These are phyloP conservation scores for Melospiza georgiana DNA, from an alignment of 2,113 vertebrate species.

Conservation along the genomic window DNA sequence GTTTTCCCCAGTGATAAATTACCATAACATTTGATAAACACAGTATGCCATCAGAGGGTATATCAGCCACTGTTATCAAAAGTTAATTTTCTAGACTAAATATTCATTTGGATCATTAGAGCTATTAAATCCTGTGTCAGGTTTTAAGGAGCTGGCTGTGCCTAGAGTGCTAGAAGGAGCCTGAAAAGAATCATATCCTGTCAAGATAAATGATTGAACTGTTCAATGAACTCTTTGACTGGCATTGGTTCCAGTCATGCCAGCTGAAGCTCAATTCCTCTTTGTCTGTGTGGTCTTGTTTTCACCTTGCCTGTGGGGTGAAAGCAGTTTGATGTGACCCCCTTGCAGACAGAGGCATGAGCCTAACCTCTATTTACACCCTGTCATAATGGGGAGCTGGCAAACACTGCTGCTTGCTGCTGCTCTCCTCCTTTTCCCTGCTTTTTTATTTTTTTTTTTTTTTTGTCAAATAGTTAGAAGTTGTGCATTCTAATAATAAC, in stretches of 20 bases:
- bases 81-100: slow-evolving; percentile 58
- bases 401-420: neutral
- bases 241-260: slow-evolving; percentile 74
- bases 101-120: slow-evolving; percentile 62
- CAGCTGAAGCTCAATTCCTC: slow-evolving; percentile 70
- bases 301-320: slow-evolving; percentile 70
- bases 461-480: slow-evolving; percentile 44
- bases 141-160: slow-evolving; percentile 53
- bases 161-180: slow-evolving; percentile 26
- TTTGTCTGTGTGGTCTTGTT: slow-evolving; percentile 72
- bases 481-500: slow-evolving; percentile 26
- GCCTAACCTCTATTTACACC: slow-evolving; percentile 62
- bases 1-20: slow-evolving; percentile 29
- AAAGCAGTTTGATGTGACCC: slow-evolving; percentile 66
- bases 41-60: neutral
- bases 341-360: slow-evolving; percentile 44
- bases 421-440: slow-evolving; percentile 9
- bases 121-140: slow-evolving; percentile 52
- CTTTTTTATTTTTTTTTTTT: neutral
- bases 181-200: slow-evolving; percentile 65
- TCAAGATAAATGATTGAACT: slow-evolving; percentile 71
- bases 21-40: slow-evolving; percentile 23
- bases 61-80: slow-evolving; percentile 42
- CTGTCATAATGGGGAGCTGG: slow-evolving; percentile 64
- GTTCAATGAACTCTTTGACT: slow-evolving; percentile 72